Conservation (phyloP, 2,113 vertebrate genomes). For the Phyllostomus hastatus region DNA sequence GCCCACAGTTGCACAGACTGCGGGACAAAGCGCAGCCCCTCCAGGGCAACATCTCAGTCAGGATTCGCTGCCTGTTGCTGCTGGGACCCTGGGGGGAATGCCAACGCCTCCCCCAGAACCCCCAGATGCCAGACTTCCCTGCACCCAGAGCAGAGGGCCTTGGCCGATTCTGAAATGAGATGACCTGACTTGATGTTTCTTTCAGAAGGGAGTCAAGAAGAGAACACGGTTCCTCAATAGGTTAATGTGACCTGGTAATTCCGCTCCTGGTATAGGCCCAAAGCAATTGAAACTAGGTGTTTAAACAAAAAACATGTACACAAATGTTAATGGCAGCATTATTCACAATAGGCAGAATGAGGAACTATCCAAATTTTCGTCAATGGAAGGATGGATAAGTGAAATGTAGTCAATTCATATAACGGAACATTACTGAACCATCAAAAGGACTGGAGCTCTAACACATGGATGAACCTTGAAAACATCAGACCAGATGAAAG, state of each 20-base stretch:
- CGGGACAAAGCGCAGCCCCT: not conserved
- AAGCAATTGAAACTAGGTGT: not conserved
- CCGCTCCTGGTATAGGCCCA: not conserved
- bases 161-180: not conserved
- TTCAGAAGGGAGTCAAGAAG: not conserved
- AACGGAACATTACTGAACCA: accelerated
- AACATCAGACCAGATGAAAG: not conserved
- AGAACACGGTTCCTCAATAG: not conserved
- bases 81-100: not conserved
- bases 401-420: accelerated
- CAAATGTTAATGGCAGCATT: not conserved
- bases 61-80: not conserved
- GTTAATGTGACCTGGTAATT: not conserved
- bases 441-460: not conserved
- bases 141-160: accelerated
- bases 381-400: accelerated
- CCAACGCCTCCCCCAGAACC: not conserved
- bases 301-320: not conserved
- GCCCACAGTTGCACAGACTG: not conserved
- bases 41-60: not conserved
- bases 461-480: too few species aligned
- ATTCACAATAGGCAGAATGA: accelerated
- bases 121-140: not conserved
- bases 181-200: not conserved
- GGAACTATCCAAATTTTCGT: not conserved